phyloP scores from a whole-genome alignment of 2,113 vertebrate species.

The Callopanchax toddi region DNA sequence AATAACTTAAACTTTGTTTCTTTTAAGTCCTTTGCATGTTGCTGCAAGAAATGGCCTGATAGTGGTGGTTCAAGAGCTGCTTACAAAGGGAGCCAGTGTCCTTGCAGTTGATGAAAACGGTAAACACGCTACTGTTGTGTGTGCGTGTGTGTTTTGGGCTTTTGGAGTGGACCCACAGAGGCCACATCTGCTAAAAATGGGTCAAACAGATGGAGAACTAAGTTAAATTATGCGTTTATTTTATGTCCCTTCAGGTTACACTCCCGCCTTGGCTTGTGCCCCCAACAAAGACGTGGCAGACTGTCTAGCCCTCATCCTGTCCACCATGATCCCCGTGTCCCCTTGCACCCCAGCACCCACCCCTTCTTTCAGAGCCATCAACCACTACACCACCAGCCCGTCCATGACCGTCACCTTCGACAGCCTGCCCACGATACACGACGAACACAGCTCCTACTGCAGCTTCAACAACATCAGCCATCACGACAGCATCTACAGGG shows the following conservation, averaged over 20 bases:
- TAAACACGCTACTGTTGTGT: slow-evolving; percentile 66
- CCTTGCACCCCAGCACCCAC: slow-evolving; percentile 87
- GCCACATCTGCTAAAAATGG: too few species aligned
- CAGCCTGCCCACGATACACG: slow-evolving; percentile 88
- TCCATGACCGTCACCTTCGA: slow-evolving; percentile 96
- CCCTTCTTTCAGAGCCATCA: slow-evolving; percentile 92
- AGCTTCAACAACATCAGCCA: slow-evolving; percentile 95
- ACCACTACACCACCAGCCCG: slow-evolving; percentile 92
- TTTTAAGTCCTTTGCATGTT: slow-evolving; percentile 91
- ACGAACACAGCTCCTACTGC: slow-evolving; percentile 91
- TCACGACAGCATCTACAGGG: slow-evolving; percentile 88
- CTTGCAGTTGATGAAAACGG: slow-evolving; percentile 98
- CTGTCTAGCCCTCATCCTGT: slow-evolving; percentile 96
- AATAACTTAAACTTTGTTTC: not conserved
- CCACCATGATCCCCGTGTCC: slow-evolving; percentile 98
- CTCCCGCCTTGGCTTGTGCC: slow-evolving; percentile 96
- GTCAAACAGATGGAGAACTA: not conserved
- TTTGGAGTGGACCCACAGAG: not conserved
- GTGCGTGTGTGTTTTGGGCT: not conserved
- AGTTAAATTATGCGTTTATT: not conserved
- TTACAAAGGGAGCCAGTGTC: slow-evolving; percentile 97
- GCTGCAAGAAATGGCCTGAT: slow-evolving; percentile 97
- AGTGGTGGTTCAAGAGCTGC: slow-evolving; percentile 96
- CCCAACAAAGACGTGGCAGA: slow-evolving; percentile 99
- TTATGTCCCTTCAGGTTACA: slow-evolving; percentile 86